A percentile compares a stretch with the other conserved stretches of the same genome.
Evolutionary conservation across 1,140 invertebrate genomes (phyloP).

Genomic region (Hypothenemus hampei): DNA sequence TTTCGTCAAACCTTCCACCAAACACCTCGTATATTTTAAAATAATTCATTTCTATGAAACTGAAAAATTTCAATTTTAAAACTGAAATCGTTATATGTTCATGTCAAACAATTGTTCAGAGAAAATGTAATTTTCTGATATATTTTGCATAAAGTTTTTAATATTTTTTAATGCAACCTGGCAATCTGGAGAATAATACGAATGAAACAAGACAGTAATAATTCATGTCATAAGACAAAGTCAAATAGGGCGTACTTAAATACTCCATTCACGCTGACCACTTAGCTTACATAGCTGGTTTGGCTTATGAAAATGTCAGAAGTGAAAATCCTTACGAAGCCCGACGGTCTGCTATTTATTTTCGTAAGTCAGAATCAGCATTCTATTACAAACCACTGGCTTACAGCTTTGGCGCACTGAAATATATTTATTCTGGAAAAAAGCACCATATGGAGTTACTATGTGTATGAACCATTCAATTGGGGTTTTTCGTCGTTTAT

Average conservation of each 20-base stretch:
- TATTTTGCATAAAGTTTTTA: too few relatives aligned
- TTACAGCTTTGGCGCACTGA: constrained; percentile 13
- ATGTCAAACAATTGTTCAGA: too few relatives aligned
- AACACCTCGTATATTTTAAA: too few relatives aligned
- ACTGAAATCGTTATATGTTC: too few relatives aligned
- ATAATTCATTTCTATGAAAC: too few relatives aligned
- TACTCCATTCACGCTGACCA: constrained; percentile 24
- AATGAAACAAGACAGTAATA: constrained; percentile 14
- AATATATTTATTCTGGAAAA: constrained; percentile 23
- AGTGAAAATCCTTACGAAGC: constrained; percentile 23
- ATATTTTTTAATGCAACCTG: too few relatives aligned
- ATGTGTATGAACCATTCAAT: constrained; percentile 18
- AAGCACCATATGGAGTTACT: constrained; percentile 15
- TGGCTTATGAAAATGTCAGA: constrained; percentile 24
- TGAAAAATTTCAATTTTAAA: too few relatives aligned
- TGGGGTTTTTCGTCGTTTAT: constrained; percentile 22
- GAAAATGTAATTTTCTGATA: too few relatives aligned
- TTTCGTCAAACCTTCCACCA: too few relatives aligned
- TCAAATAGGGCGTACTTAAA: constrained; percentile 27
- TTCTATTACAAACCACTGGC: constrained; percentile 24
- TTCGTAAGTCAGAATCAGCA: constrained; percentile 23
- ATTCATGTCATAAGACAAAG: constrained; percentile 16
- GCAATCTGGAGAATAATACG: too few relatives aligned
- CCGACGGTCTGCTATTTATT: constrained; percentile 20
- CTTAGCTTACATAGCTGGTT: constrained; percentile 26